Conservation (phyloP, 2,888 invertebrate genomes). For the Drosophila kambysellisi region DNA sequence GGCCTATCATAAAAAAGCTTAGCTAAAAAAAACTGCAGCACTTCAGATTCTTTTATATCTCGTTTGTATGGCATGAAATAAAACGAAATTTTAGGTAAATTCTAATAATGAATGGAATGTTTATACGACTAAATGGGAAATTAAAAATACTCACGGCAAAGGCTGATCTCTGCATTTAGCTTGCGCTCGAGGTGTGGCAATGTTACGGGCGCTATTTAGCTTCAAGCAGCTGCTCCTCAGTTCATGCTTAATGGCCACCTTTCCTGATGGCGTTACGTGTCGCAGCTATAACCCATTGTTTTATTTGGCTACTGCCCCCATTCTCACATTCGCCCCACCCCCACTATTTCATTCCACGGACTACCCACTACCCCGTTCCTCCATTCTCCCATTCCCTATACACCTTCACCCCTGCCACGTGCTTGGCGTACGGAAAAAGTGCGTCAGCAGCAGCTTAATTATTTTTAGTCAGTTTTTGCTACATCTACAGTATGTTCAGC, state of each 20-base stretch:
- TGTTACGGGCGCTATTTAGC: constrained; percentile 20
- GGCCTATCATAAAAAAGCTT: constrained; percentile 2
- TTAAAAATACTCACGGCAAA: constrained; percentile 42
- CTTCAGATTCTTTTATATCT: not conserved
- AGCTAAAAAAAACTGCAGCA: not conserved
- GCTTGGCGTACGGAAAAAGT: constrained; percentile 75
- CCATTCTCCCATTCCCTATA: not conserved
- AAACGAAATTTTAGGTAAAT: constrained; percentile 6
- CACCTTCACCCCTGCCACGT: constrained; percentile 54
- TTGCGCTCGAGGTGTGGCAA: constrained; percentile 27
- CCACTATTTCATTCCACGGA: not conserved
- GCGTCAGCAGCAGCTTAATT: constrained; percentile 79
- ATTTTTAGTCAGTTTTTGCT: constrained; percentile 70
- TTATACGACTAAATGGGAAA: constrained; percentile 43
- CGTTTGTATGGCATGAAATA: not conserved
- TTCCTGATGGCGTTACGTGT: constrained; percentile 60
- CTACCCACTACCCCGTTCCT: not conserved
- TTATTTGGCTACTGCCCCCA: constrained; percentile 29
- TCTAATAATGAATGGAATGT: constrained; percentile 18
- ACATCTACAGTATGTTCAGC: constrained; percentile 25
- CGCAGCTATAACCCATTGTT: constrained; percentile 58
- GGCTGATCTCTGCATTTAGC: constrained; percentile 40
- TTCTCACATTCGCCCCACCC: not conserved
- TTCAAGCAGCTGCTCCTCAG: constrained; percentile 35
- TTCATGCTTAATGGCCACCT: constrained; percentile 58